Evolutionary conservation across 2,113 vertebrate genomes (phyloP).

Genomic region (Alces alces): DNA sequence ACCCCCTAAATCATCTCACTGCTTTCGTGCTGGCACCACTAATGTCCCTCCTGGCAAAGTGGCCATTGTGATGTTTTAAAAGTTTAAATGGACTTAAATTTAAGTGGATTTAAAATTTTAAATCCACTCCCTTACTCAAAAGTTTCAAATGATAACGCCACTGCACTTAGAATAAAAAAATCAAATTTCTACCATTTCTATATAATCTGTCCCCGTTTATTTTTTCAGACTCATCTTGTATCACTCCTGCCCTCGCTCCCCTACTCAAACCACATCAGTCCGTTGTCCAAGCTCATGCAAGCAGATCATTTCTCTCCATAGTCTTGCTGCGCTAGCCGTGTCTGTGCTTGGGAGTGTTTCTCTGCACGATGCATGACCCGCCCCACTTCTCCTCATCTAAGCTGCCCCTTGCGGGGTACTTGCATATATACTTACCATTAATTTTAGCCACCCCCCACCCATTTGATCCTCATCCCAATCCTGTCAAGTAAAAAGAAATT

Average conservation of each 20-base stretch:
- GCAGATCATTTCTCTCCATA: not conserved
- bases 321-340: not conserved
- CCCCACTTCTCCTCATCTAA: not conserved
- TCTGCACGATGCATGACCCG: accelerated
- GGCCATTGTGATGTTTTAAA: not conserved
- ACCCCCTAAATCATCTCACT: not conserved
- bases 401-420: not conserved
- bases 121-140: not conserved
- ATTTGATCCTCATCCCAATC: not conserved
- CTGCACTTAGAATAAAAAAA: not conserved
- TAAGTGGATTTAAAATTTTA: not conserved
- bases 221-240: not conserved
- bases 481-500: not conserved
- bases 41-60: not conserved
- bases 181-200: not conserved
- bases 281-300: not conserved
- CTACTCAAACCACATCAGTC: not conserved
- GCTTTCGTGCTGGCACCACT: not conserved
- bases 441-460: not conserved
- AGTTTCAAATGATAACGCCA: not conserved
- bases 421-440: not conserved
- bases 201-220: not conserved
- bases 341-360: not conserved
- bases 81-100: not conserved
- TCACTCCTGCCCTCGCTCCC: not conserved